Evolutionary conservation across 2,888 invertebrate species (phyloP).

Genomic region (Hirtodrosophila histrioides): DNA sequence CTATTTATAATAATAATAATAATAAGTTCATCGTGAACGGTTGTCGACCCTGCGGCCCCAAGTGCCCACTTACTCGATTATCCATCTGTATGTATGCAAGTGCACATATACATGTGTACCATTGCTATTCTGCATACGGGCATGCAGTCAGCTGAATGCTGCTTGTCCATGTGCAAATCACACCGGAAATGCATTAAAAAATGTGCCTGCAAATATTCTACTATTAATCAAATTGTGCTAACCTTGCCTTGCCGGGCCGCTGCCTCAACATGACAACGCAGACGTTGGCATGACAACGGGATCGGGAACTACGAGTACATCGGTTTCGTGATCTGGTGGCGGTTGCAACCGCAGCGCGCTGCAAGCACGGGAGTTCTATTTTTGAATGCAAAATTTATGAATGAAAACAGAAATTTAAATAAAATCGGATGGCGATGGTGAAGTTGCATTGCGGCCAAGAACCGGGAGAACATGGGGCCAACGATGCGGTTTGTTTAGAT

Average conservation of each 20-base stretch:
- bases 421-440: constrained; percentile 25
- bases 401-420: constrained; percentile 58
- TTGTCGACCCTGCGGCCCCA: constrained; percentile 20
- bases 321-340: neutral
- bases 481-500: constrained; percentile 12
- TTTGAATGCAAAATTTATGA: constrained; percentile 62
- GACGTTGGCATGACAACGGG: constrained; percentile 26
- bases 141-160: neutral
- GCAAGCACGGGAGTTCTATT: constrained; percentile 45
- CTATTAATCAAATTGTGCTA: constrained; percentile 58
- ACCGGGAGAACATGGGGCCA: neutral
- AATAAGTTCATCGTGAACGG: constrained; percentile 3
- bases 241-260: constrained; percentile 38
- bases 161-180: constrained; percentile 20
- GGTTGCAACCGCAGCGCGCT: constrained; percentile 3
- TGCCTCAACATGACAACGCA: constrained; percentile 21
- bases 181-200: constrained; percentile 60
- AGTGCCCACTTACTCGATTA: constrained; percentile 12
- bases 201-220: constrained; percentile 52
- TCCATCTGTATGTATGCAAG: neutral
- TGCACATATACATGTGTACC: neutral
- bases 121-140: neutral
- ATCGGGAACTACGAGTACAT: constrained; percentile 7
- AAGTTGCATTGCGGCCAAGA: constrained; percentile 9
- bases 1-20: too few relatives aligned